Evolutionary conservation across 2,797 vertebrate genomes (phyloP).

Genomic region (Urosaurus nigricauda): DNA sequence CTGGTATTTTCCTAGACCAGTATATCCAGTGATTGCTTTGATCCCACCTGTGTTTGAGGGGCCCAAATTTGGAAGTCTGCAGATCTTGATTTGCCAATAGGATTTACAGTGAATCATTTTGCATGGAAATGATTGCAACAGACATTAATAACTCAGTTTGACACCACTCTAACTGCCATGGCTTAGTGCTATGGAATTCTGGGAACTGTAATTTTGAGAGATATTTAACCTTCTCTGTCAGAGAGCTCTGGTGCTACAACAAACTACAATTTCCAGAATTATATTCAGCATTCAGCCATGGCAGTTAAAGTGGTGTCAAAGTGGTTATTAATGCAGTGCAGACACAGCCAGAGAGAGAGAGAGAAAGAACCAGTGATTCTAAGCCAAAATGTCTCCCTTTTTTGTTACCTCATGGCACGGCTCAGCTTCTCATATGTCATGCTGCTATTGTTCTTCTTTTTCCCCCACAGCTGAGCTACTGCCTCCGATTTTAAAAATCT

Average conservation of each 20-base stretch:
- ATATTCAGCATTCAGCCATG: too few species aligned
- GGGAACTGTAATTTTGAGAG: too few species aligned
- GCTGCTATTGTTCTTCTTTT: slow-evolving; percentile 98
- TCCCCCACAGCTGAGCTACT: slow-evolving; percentile 97
- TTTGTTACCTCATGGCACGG: slow-evolving; percentile 93
- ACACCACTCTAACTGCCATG: too few species aligned
- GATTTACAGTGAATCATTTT: background rate
- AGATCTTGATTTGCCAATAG: background rate
- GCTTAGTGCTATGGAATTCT: too few species aligned
- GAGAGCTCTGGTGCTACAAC: too few species aligned
- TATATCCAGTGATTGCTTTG: background rate
- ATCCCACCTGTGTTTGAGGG: too few species aligned
- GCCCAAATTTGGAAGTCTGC: background rate
- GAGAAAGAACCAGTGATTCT: background rate
- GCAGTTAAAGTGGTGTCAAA: too few species aligned
- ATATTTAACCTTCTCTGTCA: too few species aligned
- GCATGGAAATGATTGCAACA: background rate
- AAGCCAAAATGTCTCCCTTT: slow-evolving; percentile 32
- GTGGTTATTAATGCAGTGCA: too few species aligned
- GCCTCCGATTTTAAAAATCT: slow-evolving; percentile 97
- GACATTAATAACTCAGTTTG: too few species aligned
- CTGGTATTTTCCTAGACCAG: background rate
- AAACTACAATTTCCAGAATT: too few species aligned
- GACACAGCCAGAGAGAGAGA: background rate
- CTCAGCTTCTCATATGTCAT: slow-evolving; percentile 99